A percentile compares a stretch with the other conserved stretches of the same genome.
phyloP scores from a whole-genome alignment of 2,888 invertebrate genomes.

The Dolichomitus sp. region DNA sequence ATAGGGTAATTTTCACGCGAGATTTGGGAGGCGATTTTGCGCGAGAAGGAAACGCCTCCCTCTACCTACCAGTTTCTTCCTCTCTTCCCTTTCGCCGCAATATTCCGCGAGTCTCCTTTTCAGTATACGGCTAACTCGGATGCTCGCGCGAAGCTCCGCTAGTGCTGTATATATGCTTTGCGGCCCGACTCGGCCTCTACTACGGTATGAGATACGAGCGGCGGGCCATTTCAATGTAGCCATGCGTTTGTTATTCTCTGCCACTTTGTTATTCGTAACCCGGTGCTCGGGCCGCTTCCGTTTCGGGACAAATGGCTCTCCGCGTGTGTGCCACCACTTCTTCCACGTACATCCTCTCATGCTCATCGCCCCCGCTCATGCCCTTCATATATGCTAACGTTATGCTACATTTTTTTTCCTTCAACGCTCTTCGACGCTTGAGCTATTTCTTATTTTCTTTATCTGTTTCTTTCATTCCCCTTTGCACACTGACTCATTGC shows the following conservation, averaged over 20 bases:
- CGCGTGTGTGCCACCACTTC: constrained; percentile 50
- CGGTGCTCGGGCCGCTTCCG: constrained; percentile 68
- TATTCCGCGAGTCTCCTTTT: constrained; percentile 15
- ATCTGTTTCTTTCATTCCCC: constrained; percentile 47
- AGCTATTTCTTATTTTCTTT: constrained; percentile 42
- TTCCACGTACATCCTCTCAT: constrained; percentile 22
- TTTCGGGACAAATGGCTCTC: constrained; percentile 77
- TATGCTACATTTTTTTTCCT: constrained; percentile 67
- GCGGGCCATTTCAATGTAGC: constrained; percentile 85
- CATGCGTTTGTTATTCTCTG: constrained; percentile 85
- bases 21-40: constrained; percentile 85
- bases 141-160: constrained; percentile 3
- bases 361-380: too few species aligned
- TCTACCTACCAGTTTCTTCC: constrained; percentile 24
- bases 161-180: constrained; percentile 10
- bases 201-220: constrained; percentile 81
- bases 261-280: constrained; percentile 84
- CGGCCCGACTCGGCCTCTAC: constrained; percentile 28
- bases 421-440: constrained; percentile 30
- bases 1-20: constrained; percentile 86
- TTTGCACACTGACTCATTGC: constrained; percentile 36
- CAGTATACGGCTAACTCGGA: not conserved
- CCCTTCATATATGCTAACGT: constrained; percentile 65
- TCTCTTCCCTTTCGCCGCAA: constrained; percentile 38
- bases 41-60: constrained; percentile 72